A percentile compares a stretch with the other conserved stretches of the same genome.
phyloP scores from a whole-genome alignment of 53 echinoderm and acorn worm genomes.

The Paracentrotus lividus region DNA sequence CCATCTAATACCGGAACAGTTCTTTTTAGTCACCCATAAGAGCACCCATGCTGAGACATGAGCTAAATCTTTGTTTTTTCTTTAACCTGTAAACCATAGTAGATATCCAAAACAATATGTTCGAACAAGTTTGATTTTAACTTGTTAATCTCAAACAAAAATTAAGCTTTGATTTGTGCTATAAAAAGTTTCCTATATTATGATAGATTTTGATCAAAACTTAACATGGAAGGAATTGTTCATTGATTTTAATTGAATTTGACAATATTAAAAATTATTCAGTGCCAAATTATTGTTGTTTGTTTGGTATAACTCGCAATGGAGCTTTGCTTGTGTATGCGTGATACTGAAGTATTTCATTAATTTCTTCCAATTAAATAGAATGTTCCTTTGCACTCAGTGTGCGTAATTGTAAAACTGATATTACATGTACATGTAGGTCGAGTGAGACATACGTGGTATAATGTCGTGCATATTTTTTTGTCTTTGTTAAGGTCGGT shows the following conservation, averaged over 20 bases:
- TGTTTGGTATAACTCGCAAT: not conserved
- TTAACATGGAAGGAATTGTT: not conserved
- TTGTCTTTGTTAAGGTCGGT: not conserved
- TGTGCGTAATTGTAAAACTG: no score
- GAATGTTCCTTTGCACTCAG: not conserved
- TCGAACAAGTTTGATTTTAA: no score
- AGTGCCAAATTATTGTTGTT: slow-evolving; percentile 22
- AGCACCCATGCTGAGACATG: no score
- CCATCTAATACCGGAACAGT: no score
- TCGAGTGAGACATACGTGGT: not conserved
- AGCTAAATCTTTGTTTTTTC: no score
- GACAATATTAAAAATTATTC: not conserved
- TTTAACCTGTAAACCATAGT: no score
- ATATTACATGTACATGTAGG: no score
- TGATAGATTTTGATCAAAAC: not conserved
- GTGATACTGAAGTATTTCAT: slow-evolving; percentile 5
- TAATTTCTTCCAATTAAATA: not conserved
- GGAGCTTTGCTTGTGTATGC: not conserved
- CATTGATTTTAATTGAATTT: not conserved
- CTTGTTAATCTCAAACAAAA: no score
- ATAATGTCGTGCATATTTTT: not conserved
- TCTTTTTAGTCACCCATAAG: no score
- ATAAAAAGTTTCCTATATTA: not conserved
- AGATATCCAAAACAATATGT: no score
- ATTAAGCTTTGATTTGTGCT: not conserved